Percentiles rank a stretch among this genome's conserved stretches.
phyloP scores from a whole-genome alignment of 2,888 invertebrate genomes.

The Sminthurinus aureus region DNA sequence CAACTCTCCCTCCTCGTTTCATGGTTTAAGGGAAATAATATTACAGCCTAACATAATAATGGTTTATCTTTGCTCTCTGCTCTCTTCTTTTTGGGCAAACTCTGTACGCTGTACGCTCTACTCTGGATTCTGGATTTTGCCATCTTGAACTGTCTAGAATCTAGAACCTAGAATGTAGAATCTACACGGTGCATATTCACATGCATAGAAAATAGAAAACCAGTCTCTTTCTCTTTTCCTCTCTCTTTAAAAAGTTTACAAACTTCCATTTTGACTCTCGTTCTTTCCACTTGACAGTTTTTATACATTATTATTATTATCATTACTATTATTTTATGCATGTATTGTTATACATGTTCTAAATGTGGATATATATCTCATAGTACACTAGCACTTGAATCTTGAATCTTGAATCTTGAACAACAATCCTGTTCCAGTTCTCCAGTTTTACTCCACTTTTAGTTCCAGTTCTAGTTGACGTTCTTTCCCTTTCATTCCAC shows the following conservation, averaged over 20 bases:
- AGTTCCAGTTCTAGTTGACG: no score
- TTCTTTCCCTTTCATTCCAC: no score
- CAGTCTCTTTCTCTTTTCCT: neutral
- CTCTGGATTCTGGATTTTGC: no score
- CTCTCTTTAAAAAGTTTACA: neutral
- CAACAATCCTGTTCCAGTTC: no score
- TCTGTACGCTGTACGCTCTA: no score
- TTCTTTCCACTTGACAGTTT: slow-evolving; percentile 14
- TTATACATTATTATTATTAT: neutral
- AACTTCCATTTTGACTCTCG: slow-evolving; percentile 15
- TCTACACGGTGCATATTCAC: neutral
- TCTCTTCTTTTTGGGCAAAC: neutral
- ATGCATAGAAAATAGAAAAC: neutral
- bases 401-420: neutral
- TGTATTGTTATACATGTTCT: neutral
- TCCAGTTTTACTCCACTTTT: no score
- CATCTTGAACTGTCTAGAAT: slow-evolving; percentile 9
- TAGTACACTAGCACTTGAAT: neutral
- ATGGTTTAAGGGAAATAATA: slow-evolving; percentile 18
- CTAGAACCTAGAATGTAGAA: no score
- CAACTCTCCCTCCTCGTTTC: slow-evolving; percentile 2
- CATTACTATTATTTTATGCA: no score
- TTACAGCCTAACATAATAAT: slow-evolving; percentile 22
- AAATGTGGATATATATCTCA: neutral
- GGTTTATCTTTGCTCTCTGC: slow-evolving; percentile 15